Conservation (phyloP, 2,888 invertebrate species). For the Cantharis nigra region DNA sequence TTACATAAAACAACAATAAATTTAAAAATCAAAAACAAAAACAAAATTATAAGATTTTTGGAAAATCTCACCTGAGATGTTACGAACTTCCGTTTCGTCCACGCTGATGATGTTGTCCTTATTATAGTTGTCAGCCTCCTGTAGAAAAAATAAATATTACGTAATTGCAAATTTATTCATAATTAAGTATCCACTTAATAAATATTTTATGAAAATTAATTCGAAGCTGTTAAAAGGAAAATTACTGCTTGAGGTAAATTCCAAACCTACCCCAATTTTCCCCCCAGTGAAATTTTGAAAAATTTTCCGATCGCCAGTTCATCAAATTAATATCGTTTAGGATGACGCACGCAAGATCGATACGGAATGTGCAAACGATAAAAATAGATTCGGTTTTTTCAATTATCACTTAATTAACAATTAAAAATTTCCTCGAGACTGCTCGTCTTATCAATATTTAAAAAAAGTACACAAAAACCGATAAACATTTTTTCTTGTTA, state of each 20-base stretch:
- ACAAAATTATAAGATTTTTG: background rate
- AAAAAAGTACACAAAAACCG: background rate
- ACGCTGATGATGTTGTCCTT: slow-evolving; percentile 7
- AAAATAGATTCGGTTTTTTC: background rate
- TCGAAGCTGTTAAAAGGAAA: background rate
- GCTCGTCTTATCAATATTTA: background rate
- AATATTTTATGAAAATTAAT: background rate
- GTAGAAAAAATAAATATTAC: background rate
- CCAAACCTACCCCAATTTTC: background rate
- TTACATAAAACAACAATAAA: background rate
- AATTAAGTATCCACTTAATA: background rate
- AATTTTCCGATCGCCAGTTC: background rate
- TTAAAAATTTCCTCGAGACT: background rate
- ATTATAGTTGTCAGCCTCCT: slow-evolving; percentile 32
- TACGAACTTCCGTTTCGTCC: slow-evolving; percentile 10
- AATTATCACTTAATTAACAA: background rate
- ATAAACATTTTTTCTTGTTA: background rate
- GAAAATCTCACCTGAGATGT: slow-evolving; percentile 1
- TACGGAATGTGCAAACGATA: background rate
- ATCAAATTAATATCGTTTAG: background rate
- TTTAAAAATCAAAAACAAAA: background rate
- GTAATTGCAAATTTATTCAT: background rate
- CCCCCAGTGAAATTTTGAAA: background rate
- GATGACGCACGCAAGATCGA: background rate
- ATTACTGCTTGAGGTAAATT: too few relatives aligned